These are phyloP conservation scores for Drosophila quinaria DNA, from an alignment of 2,888 invertebrate species.

Conservation along the genomic window DNA sequence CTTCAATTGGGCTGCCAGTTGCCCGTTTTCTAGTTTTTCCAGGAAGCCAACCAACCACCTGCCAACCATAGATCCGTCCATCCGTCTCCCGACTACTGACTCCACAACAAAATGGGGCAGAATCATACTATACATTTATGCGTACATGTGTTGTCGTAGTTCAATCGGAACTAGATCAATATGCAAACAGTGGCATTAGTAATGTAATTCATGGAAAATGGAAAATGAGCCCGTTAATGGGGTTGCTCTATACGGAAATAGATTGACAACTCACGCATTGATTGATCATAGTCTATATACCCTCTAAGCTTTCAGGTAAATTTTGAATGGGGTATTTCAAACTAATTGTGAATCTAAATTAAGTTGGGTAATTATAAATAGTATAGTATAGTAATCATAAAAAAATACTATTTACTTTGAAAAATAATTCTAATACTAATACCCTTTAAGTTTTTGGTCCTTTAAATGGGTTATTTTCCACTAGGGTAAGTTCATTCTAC, in stretches of 20 bases:
- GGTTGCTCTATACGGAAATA: not conserved
- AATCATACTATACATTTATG: not conserved
- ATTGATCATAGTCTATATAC: not conserved
- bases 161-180: constrained; percentile 40
- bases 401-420: no score
- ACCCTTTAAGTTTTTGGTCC: no score
- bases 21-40: constrained; percentile 40
- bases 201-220: constrained; percentile 28
- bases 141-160: constrained; percentile 7
- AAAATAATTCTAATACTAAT: no score
- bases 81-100: not conserved
- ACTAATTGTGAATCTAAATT: not conserved
- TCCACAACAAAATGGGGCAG: constrained; percentile 13
- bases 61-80: constrained; percentile 24
- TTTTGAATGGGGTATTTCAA: not conserved
- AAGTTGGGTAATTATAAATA: not conserved
- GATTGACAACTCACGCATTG: not conserved
- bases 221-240: constrained; percentile 20
- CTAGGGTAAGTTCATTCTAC: not conserved
- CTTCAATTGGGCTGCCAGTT: constrained; percentile 40
- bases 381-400: no score
- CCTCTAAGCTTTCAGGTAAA: not conserved
- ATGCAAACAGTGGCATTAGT: constrained; percentile 27
- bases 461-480: no score
- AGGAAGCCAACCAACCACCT: constrained; percentile 55